Base-by-base conservation (phyloP, 1,140 invertebrate genomes). In the Procambarus clarkii region DNA sequence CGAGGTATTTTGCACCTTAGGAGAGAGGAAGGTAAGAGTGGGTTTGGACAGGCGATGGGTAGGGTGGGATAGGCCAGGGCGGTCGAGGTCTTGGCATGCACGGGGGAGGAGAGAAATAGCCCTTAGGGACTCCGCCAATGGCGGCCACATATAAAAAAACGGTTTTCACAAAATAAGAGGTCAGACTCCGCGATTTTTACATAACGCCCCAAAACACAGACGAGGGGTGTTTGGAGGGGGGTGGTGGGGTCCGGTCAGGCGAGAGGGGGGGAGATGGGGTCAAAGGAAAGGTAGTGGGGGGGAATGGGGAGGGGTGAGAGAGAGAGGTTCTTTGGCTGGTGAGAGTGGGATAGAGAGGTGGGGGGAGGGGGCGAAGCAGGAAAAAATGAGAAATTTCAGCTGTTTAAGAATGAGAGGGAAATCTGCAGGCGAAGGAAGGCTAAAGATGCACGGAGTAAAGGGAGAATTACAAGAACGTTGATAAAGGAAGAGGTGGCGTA, bases 131-230 rank as follows among this genome's bases (percentile, higher is more conserved):
- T 44, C 64, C 84, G n/a, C 76, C 88, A 87, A 87, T 86, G 90
- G 87, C 58, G 74, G 83, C 48, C 92, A 44, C 88, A 91, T 84
- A 90, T 91, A 91, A 92, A 92, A 87, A 78, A 79, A 58, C 44
- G 48, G 76, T 91, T 92, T 91, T 91, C 79, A 91, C 82, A 92
- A 91, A 91, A 92, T 92, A 92, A 92, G 92, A 92, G 92, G 92
- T 92, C 92, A 91, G 84, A 58, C 54, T 76, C 86, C 84, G 74
- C 83, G 92, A 92, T 92, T 92, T 92, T 92, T 92, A 92, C 92
- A 92, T 92, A 91, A 91, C 60, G 60, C 60, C 54, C 50, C 45
- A 5, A 24, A 60, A 50, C 50, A 60, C 7, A 5, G 50, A 50
- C 13, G 46, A 24, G 76, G n/a, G 76, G 71, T 24, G 21, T 24